Evolutionary conservation across 2,113 vertebrate species (phyloP).

Genomic region (Zeus faber): DNA sequence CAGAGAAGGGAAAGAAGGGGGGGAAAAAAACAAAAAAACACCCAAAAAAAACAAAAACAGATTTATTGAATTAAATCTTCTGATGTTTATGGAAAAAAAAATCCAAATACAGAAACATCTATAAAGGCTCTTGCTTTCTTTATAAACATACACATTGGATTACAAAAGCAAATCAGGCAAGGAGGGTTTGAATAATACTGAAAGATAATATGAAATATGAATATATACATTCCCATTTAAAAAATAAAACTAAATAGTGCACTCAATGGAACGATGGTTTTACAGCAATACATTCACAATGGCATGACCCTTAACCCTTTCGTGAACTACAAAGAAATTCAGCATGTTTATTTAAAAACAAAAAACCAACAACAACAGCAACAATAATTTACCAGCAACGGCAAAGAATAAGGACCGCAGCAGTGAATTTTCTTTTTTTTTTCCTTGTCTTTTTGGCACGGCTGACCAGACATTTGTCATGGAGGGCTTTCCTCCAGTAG

Average conservation of each 20-base stretch:
- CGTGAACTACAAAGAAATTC: conserved; percentile 5
- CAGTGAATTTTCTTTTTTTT: background rate
- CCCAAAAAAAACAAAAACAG: too few species aligned
- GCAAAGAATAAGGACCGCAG: background rate
- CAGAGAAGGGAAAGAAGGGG: too few species aligned
- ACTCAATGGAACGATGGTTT: background rate
- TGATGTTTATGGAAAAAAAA: conserved; percentile 42
- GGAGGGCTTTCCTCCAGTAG: background rate
- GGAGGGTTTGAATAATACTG: conserved; percentile 45
- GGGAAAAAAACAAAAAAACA: too few species aligned
- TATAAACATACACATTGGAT: conserved; percentile 37
- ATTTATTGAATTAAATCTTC: conserved; percentile 41
- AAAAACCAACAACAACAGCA: conserved; percentile 7
- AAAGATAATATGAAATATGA: conserved; percentile 40
- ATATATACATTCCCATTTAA: conserved; percentile 34
- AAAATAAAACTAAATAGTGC: conserved; percentile 7
- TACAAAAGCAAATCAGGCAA: conserved; percentile 53
- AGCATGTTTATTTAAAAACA: conserved; percentile 19
- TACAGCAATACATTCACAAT: conserved; percentile 33
- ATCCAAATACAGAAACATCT: conserved; percentile 43
- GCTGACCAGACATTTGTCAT: conserved; percentile 20
- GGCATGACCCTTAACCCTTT: conserved; percentile 16
- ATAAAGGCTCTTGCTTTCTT: conserved; percentile 52
- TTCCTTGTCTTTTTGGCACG: conserved; percentile 46
- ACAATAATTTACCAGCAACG: conserved; percentile 15